Conservation (phyloP, 2,888 invertebrate species). For the Helicoverpa assulta region DNA sequence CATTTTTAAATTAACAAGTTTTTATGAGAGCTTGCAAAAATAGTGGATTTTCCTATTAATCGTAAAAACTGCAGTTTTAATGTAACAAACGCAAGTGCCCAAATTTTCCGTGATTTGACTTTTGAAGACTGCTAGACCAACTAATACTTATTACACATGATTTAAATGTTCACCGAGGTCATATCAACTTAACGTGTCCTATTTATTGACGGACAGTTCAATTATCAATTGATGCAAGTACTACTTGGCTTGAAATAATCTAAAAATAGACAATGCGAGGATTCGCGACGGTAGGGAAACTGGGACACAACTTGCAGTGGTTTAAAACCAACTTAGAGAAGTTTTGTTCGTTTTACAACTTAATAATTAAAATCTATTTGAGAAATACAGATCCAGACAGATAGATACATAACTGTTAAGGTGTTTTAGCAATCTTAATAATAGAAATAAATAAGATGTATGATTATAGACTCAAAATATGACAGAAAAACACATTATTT, state of each 20-base stretch:
- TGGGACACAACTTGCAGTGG: not conserved
- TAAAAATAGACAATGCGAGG: not conserved
- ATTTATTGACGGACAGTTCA: conserved; percentile 27
- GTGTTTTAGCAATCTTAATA: too few relatives aligned
- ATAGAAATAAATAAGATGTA: too few relatives aligned
- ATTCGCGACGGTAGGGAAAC: not conserved
- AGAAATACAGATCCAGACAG: too few relatives aligned
- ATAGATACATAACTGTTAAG: too few relatives aligned
- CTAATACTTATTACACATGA: not conserved
- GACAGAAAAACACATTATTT: conserved; percentile 18
- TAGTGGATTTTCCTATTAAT: not conserved
- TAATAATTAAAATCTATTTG: too few relatives aligned
- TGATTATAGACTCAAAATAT: too few relatives aligned
- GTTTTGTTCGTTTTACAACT: not conserved
- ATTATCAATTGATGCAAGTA: conserved; percentile 22
- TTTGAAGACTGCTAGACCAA: not conserved
- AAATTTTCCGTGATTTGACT: too few relatives aligned
- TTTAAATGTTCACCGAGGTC: not conserved
- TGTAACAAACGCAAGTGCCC: too few relatives aligned
- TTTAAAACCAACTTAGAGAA: not conserved
- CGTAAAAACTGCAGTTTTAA: too few relatives aligned
- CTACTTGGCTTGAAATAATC: conserved; percentile 5
- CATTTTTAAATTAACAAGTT: too few relatives aligned
- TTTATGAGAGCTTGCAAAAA: too few relatives aligned
- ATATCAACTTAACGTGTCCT: conserved; percentile 12